These are phyloP conservation scores for Halictus ligatus DNA, from an alignment of 2,888 invertebrate genomes.

Conservation along the genomic window DNA sequence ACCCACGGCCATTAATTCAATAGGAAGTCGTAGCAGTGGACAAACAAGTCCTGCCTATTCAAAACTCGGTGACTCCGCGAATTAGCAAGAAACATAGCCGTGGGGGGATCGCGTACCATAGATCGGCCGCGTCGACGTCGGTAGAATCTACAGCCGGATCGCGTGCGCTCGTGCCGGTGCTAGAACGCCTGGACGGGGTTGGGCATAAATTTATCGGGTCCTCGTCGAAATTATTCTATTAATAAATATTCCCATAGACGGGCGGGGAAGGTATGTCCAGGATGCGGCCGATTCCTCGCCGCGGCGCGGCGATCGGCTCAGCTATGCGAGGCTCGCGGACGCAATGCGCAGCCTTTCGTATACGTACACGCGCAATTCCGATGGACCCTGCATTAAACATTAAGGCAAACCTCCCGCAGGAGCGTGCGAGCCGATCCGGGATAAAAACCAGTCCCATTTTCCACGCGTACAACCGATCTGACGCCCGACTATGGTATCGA, in stretches of 20 bases:
- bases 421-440: slow-evolving; percentile 62
- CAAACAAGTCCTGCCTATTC: slow-evolving; percentile 23
- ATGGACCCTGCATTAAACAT: slow-evolving; percentile 78
- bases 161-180: slow-evolving; percentile 35
- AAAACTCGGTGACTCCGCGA: slow-evolving; percentile 34
- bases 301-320: slow-evolving; percentile 26
- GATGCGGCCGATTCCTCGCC: slow-evolving; percentile 47
- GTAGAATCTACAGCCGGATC: slow-evolving; percentile 33
- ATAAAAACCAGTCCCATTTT: slow-evolving; percentile 80
- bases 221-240: slow-evolving; percentile 56
- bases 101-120: slow-evolving; percentile 21
- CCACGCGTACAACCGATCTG: slow-evolving; percentile 78
- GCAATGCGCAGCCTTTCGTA: slow-evolving; percentile 53
- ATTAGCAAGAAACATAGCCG: slow-evolving; percentile 43
- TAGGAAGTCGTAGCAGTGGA: not conserved
- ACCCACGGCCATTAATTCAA: not conserved
- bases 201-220: slow-evolving; percentile 41
- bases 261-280: slow-evolving; percentile 46
- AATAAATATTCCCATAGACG: slow-evolving; percentile 46
- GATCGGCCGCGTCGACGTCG: slow-evolving; percentile 33
- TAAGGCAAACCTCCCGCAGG: slow-evolving; percentile 68
- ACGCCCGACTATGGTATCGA: slow-evolving; percentile 78
- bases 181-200: not conserved
- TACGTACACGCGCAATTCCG: slow-evolving; percentile 64
- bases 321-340: slow-evolving; percentile 62